These are phyloP conservation scores for Deroplatys truncata DNA, from an alignment of 2,888 invertebrate species.

Conservation along the genomic window DNA sequence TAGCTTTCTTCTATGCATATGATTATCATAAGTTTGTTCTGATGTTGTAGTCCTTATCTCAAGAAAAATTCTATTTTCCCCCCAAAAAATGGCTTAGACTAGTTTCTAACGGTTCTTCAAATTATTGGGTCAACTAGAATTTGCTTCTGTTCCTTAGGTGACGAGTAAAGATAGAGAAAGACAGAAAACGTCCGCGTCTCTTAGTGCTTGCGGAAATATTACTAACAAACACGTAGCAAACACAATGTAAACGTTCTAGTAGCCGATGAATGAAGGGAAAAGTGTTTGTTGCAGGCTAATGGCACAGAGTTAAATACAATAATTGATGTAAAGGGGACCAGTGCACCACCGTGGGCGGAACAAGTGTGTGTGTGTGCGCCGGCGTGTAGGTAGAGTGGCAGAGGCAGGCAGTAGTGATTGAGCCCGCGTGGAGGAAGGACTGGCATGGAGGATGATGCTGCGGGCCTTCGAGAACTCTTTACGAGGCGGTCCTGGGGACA, in stretches of 20 bases:
- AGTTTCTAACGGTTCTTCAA: too few relatives aligned
- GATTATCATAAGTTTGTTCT: too few relatives aligned
- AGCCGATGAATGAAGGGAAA: not conserved
- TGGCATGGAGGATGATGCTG: constrained; percentile 17
- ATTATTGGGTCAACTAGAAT: too few relatives aligned
- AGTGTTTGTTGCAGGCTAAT: not conserved
- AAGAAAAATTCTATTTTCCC: too few relatives aligned
- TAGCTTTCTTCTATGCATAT: too few relatives aligned
- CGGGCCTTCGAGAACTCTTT: constrained; percentile 33
- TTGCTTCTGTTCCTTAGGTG: too few relatives aligned
- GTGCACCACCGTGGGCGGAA: not conserved
- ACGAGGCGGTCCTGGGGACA: constrained; percentile 27
- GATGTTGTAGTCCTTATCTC: too few relatives aligned
- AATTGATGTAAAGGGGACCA: not conserved
- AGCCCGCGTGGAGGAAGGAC: not conserved
- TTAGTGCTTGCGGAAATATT: too few relatives aligned
- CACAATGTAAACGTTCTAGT: not conserved
- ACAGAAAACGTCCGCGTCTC: too few relatives aligned
- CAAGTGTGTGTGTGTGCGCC: not conserved
- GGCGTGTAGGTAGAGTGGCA: not conserved
- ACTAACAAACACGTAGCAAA: not conserved
- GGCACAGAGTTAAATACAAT: not conserved
- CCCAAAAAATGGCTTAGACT: too few relatives aligned
- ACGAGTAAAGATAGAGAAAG: too few relatives aligned
- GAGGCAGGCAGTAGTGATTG: not conserved